Base-by-base conservation (phyloP, 2,797 vertebrate genomes). In the Rallus crepitans region DNA sequence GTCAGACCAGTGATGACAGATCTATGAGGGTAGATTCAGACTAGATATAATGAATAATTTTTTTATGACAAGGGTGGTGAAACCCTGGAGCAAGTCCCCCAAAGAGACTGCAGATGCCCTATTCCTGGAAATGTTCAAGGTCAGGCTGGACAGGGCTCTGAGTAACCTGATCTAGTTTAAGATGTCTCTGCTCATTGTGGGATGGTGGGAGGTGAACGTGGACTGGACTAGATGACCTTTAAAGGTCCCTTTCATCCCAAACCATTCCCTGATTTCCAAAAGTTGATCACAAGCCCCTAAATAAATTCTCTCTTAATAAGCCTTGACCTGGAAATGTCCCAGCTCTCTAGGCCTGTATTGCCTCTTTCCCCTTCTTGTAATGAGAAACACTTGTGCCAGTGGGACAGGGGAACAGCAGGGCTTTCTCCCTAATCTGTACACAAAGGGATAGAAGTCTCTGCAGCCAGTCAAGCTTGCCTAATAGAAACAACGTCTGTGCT, bases 141-240 rank as follows among this genome's bases (percentile, higher is more conserved):
- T 17, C 13, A 28, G 24, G 13, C 1, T 60, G 66, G 35, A 39
- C 0, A 4, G 47, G 45, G n/a, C n/a, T 79, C 11, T 39, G 65
- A 50, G 40, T 48, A 61, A 28, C 15, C 59, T 82, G 40, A 24
- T 18, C 10, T 9, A 20, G n/a, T 20, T 42, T 24, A 21, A 64
- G 50, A 21, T 70, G 31, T 40, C 45, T 66, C 70, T 50, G 64
- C 35, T 56, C 4, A 35, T 0, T 27, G 64, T 55, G 70, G 31
- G 23, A 39, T 15, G 2, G 5, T 48, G 19, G 15, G 2, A 5
- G 42, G 42, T 45, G 42, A 8, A 45, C 42, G 9, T 45, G 42
- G 42, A 45, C 14, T 48, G 40, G 6, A 14, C 45, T 37, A 4
- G 50, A 8, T 69, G n/a, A 18, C 14, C 31, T 70, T 25, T 15